Evolutionary conservation across 1,140 invertebrate species (phyloP), one percentile per base, ranked within the genome.

Genomic region (Hylyphantes graminicola): DNA sequence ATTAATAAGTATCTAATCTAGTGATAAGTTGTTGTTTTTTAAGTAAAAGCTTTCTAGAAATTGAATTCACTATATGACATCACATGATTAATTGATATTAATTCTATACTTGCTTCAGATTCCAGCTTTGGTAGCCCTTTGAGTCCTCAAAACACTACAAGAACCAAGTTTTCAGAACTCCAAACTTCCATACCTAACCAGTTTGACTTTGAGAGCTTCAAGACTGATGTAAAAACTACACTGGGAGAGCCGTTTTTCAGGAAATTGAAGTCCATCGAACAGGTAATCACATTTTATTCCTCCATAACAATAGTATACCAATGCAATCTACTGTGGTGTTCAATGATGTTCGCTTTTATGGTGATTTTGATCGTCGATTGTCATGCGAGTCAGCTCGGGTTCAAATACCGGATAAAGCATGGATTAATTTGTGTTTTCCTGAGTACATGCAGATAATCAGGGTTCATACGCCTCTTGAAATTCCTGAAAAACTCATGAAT

Each of bases 141-240:
- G 15, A 63, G 57, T 50, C 63, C 63, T 15, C 48, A 65, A 67
- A 64, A 78, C 35, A 35, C 35, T 35, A 61, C 21, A 0, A 19
- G 59, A 67, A 68, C 50, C 17, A 68, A 48, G 35, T 68, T 35
- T 72, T 68, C 48, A 51, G 55, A 81, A 13, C 35, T 59, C 13
- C 50, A 35, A 54, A 55, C 15, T 75, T 57, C 21, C 17, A 35
- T 64, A 11, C 48, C 68, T 74, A 21, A 73, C 53, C 82, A 76
- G 13, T 77, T 77, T 70, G 82, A 85, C 53, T 85, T 85, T 50
- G 82, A 85, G 19, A 63, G 53, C 13, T 77, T 85, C 48, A 85
- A 85, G 72, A 85, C 15, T 53, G 82, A 85, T 61, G 82, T 85
- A 7, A 75, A 85, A 70, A 70, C 73, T 15, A 72, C 74, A 53